Percentiles rank a stretch among this genome's conserved stretches.
Conservation (phyloP, 2,888 invertebrate species). For the Sphaerophoria rueppellii region DNA sequence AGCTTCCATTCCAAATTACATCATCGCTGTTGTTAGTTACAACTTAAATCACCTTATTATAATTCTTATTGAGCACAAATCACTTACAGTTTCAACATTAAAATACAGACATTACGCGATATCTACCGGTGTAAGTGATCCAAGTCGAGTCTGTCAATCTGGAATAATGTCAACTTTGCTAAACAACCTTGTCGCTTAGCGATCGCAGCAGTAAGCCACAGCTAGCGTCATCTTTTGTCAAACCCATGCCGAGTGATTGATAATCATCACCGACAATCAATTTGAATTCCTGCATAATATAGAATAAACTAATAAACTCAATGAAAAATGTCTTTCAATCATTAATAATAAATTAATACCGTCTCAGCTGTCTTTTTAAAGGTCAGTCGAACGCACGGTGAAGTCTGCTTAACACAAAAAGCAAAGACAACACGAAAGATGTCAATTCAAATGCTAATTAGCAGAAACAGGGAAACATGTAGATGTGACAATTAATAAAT, state of each 20-base stretch:
- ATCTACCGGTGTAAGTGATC: not conserved
- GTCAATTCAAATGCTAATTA: constrained; percentile 71
- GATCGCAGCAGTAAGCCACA: constrained; percentile 14
- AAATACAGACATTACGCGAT: constrained; percentile 46
- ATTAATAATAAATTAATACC: constrained; percentile 38
- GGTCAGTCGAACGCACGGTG: constrained; percentile 40
- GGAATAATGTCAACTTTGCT: not conserved
- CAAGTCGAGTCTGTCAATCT: not conserved
- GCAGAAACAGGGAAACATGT: constrained; percentile 41
- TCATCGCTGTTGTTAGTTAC: not conserved
- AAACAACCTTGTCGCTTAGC: not conserved
- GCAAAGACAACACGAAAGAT: constrained; percentile 41
- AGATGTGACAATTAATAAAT: constrained; percentile 68
- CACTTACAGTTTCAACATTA: constrained; percentile 49
- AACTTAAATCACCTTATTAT: constrained; percentile 17
- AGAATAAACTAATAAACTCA: constrained; percentile 36
- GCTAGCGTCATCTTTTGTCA: constrained; percentile 51
- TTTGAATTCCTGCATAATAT: constrained; percentile 66
- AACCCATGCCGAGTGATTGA: constrained; percentile 53
- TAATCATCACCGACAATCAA: constrained; percentile 56
- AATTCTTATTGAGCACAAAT: constrained; percentile 10
- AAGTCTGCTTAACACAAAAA: not conserved
- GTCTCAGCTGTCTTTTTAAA: constrained; percentile 26
- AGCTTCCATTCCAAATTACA: not conserved
- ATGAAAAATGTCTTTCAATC: constrained; percentile 50